A percentile compares a stretch with the other conserved stretches of the same genome.
Conservation (phyloP, 2,797 vertebrate genomes). For the Heliangelus exortis region DNA sequence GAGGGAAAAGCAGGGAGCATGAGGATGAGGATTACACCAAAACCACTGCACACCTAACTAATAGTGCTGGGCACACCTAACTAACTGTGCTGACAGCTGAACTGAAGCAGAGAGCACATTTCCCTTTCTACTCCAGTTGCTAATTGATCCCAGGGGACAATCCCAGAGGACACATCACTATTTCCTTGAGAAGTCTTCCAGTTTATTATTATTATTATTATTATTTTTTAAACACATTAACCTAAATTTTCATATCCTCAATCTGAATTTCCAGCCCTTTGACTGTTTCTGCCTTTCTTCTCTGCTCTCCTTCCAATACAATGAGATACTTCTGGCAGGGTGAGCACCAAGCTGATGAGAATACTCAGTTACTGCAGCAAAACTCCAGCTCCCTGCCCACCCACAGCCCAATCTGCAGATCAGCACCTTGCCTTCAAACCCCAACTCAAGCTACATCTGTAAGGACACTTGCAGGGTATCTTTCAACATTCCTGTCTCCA, state of each 20-base stretch:
- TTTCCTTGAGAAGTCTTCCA: not conserved
- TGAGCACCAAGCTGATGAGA: rapidly evolving
- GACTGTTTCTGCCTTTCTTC: not conserved
- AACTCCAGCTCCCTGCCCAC: not conserved
- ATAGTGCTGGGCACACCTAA: not conserved
- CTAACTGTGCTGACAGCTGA: not conserved
- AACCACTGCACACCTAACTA: not conserved
- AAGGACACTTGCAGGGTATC: not conserved
- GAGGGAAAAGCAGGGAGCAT: not conserved
- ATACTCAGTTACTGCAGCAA: not conserved
- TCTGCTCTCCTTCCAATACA: not conserved
- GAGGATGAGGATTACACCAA: not conserved
- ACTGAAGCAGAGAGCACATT: not conserved
- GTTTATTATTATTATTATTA: not conserved
- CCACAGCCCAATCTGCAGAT: not conserved
- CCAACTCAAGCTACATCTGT: not conserved
- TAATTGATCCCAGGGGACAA: not conserved
- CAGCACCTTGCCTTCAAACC: not conserved
- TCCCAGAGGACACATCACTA: not conserved
- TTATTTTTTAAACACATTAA: not conserved
- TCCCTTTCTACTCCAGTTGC: not conserved
- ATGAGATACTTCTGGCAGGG: not conserved
- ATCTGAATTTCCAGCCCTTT: not conserved
- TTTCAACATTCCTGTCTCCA: not conserved
- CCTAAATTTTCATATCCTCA: not conserved